Evolutionary conservation across 2,797 vertebrate genomes (phyloP), one percentile per base, ranked within the genome.

Genomic region (Syncerus caffer): DNA sequence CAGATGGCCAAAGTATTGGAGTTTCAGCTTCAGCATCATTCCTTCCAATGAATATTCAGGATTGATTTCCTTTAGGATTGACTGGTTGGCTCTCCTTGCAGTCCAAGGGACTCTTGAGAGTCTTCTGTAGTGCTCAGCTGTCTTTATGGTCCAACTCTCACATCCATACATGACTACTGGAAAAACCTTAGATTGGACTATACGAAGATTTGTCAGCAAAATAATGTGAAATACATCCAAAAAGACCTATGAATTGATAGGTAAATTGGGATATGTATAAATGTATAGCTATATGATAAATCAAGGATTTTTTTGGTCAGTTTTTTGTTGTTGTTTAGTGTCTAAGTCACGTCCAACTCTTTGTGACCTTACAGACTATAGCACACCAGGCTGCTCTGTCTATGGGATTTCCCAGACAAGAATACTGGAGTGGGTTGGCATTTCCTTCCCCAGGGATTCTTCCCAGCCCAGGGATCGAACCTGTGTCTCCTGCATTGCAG

Each of bases 121-220:
- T 19, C 62, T 64, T 34, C 31, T 71, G 71, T 38, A 71, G 64
- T 0, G 0, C 64, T 71, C 64, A 71, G 64, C 19, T 71, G 71
- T 71, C 64, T 71, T 71, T 71, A 71, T 71, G 64, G 64, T 38
- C 64, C 64, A 38, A 38, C n/a, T 71, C n/a, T 71, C 34, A 38
- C n/a, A 71, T 71, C 64, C 64, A 38, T 23, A 71, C 64, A 71
- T 12, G 10, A 38, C 64, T 38, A 23, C n/a, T 71, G 19, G n/a
- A 38, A 71, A 71, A 71, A 71, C 19, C 64, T 38, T 71, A 71
- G 19, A 38, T 34, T 71, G 64, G 19, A 71, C 64, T 38, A 38
- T 71, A 38, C 0, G 0, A 71, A 71, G 2, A 1, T 71, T 71
- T 71, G 64, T 71, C 19, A 11, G 64, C 64, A 71, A 38, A 71